Conservation (phyloP, 2,113 vertebrate species). For the Semicossyphus pulcher region DNA sequence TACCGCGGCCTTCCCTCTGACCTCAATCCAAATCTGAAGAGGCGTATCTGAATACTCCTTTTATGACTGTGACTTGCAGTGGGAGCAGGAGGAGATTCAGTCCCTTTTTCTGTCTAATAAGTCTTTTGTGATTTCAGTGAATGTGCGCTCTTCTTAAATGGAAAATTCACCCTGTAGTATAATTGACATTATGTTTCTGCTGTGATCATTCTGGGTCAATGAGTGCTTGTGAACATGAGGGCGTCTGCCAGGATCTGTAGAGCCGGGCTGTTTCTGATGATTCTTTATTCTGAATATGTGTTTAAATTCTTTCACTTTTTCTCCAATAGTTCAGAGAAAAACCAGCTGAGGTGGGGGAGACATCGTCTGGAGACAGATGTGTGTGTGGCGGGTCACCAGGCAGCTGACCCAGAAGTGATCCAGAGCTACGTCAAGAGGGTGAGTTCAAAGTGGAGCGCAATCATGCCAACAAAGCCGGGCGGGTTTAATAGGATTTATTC, state of each 20-base stretch:
- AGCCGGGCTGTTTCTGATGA: slow-evolving; percentile 22
- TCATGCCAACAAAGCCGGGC: neutral
- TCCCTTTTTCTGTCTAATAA: slow-evolving; percentile 61
- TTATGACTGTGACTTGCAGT: slow-evolving; percentile 63
- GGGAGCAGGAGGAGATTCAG: slow-evolving; percentile 56
- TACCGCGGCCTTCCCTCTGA: slow-evolving; percentile 71
- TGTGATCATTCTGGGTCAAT: slow-evolving; percentile 64
- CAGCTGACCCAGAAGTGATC: slow-evolving; percentile 87
- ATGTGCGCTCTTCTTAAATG: slow-evolving; percentile 53
- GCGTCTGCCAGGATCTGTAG: slow-evolving; percentile 28
- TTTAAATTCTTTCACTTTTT: slow-evolving; percentile 8
- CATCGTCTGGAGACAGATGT: slow-evolving; percentile 88
- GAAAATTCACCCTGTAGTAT: slow-evolving; percentile 51
- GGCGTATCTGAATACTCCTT: slow-evolving; percentile 69
- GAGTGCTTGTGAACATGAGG: slow-evolving; percentile 48
- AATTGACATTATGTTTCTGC: slow-evolving; percentile 59
- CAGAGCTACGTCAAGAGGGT: slow-evolving; percentile 94
- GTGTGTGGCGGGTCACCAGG: slow-evolving; percentile 86
- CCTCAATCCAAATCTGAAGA: slow-evolving; percentile 78
- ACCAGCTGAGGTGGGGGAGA: slow-evolving; percentile 68
- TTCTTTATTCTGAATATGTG: neutral
- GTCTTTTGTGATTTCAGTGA: slow-evolving; percentile 59
- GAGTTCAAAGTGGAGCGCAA: slow-evolving; percentile 56
- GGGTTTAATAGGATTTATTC: neutral
- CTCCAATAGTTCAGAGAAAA: slow-evolving; percentile 73